Evolutionary conservation across 2,797 vertebrate species (phyloP).

Genomic region (Coregonus sp.): DNA sequence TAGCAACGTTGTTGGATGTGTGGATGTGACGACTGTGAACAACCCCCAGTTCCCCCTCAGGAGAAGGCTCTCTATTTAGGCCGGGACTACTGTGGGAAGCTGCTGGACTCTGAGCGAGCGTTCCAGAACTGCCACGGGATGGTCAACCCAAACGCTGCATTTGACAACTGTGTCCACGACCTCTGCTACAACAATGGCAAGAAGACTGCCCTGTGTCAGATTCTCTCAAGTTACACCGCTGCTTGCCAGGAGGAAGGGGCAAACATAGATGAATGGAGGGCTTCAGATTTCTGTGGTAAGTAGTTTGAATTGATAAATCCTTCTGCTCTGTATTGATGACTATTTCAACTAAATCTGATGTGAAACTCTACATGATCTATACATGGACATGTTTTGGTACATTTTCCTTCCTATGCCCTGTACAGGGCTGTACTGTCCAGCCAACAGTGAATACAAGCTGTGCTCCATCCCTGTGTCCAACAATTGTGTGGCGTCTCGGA

Average conservation of each 20-base stretch:
- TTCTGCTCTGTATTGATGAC: too few species aligned
- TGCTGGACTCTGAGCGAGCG: not conserved
- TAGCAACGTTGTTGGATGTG: not conserved
- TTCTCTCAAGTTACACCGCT: not conserved
- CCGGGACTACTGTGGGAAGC: not conserved
- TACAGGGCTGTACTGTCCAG: not conserved
- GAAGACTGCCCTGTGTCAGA: not conserved
- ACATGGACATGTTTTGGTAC: not conserved
- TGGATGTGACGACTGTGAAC: not conserved
- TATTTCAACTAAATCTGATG: not conserved
- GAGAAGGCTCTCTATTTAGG: not conserved
- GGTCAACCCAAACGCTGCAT: not conserved
- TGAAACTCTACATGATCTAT: not conserved
- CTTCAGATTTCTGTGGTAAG: not conserved
- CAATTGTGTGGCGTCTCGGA: too few species aligned
- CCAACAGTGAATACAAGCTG: not conserved
- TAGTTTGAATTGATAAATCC: not conserved
- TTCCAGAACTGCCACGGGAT: not conserved
- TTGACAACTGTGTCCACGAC: not conserved
- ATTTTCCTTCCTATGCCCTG: too few species aligned
- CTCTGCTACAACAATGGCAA: not conserved
- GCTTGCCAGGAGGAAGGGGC: conserved; percentile 24
- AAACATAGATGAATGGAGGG: not conserved
- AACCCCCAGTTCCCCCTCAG: not conserved
- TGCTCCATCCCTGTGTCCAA: not conserved